Evolutionary conservation across 92 coral and sea anemone genomes (phyloP).

Genomic region (Palythoa grandis): DNA sequence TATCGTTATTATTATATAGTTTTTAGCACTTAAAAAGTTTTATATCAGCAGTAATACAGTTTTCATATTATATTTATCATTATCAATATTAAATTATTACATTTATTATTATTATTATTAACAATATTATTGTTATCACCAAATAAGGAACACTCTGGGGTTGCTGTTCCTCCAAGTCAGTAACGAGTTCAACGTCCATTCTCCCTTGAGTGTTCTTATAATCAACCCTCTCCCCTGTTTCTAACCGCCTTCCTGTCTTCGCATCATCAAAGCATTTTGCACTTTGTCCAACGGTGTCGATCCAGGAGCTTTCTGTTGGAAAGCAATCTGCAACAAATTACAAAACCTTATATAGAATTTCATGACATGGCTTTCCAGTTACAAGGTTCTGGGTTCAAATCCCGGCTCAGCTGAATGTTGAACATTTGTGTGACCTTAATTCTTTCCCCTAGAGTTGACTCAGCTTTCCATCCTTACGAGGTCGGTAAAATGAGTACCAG

Average conservation of each 20-base stretch:
- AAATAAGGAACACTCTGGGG: constrained; percentile 16
- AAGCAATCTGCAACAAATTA: not conserved
- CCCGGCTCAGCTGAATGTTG: no score
- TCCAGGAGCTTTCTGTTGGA: not conserved
- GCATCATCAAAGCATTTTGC: not conserved
- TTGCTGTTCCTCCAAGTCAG: not conserved
- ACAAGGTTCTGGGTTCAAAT: no score
- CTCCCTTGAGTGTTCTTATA: not conserved
- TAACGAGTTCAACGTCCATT: not conserved
- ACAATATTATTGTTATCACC: not conserved
- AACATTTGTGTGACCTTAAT: no score
- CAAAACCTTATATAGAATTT: not conserved
- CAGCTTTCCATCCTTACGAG: no score
- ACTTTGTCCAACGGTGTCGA: not conserved
- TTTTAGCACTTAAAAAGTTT: no score
- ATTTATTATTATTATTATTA: not conserved
- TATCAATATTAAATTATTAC: no score
- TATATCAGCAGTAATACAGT: no score
- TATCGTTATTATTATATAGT: no score
- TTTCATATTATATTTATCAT: no score
- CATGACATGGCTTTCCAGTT: no score
- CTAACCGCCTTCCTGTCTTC: not conserved
- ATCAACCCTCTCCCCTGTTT: not conserved
- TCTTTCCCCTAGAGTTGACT: no score
- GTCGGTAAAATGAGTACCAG: no score